A percentile compares a stretch with the other conserved stretches of the same genome.
phyloP scores from a whole-genome alignment of 1,140 invertebrate genomes.

The Pygmarrhopalites habei region DNA sequence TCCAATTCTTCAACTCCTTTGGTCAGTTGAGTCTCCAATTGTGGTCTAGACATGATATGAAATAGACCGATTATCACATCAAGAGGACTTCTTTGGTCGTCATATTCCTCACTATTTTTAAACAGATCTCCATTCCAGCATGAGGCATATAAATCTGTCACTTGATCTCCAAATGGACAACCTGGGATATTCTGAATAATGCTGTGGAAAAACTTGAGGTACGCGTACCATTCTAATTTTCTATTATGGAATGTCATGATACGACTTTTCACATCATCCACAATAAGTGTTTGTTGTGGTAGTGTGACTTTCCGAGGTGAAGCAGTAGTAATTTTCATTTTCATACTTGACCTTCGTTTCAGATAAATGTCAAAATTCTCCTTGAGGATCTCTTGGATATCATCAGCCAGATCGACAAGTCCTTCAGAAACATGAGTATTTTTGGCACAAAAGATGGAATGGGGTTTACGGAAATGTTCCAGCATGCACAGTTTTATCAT shows the following conservation, averaged over 20 bases:
- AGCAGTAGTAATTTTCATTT: too few species aligned
- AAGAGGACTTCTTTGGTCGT: not conserved
- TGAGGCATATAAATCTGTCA: not conserved
- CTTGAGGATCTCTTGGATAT: too few species aligned
- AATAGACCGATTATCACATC: not conserved
- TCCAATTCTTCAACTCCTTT: too few species aligned
- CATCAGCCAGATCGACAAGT: too few species aligned
- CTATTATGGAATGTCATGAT: not conserved
- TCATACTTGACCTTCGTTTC: too few species aligned
- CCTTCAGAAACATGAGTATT: too few species aligned
- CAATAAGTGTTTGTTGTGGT: too few species aligned
- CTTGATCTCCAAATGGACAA: not conserved
- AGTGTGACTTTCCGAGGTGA: too few species aligned
- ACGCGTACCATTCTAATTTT: constrained; percentile 7
- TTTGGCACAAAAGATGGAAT: constrained; percentile 20
- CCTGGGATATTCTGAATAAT: not conserved
- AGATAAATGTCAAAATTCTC: too few species aligned
- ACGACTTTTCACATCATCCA: too few species aligned
- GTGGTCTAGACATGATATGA: too few species aligned
- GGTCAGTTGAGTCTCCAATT: too few species aligned
- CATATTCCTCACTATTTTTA: not conserved
- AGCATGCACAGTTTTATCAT: constrained; percentile 24
- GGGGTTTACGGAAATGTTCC: constrained; percentile 17
- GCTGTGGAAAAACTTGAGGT: not conserved
- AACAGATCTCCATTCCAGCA: not conserved